phyloP scores from a whole-genome alignment of 2,888 invertebrate genomes.

The Spialia ferax region DNA sequence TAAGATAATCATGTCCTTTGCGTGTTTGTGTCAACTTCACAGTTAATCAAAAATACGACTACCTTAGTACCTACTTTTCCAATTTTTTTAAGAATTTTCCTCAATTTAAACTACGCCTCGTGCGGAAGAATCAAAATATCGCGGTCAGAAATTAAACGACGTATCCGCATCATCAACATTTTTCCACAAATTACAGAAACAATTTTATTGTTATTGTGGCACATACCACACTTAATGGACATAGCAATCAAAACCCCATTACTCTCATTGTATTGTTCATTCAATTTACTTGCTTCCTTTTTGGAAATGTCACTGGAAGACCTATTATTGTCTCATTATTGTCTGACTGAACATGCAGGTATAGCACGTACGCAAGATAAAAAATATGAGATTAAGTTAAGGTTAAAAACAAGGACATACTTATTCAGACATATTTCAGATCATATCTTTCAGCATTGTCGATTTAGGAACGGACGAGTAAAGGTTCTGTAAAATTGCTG shows the following conservation, averaged over 20 bases:
- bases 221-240: slow-evolving; percentile 19
- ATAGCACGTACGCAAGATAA: background rate
- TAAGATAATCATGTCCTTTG: background rate
- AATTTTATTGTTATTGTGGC: slow-evolving; percentile 24
- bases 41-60: background rate
- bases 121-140: background rate
- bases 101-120: background rate
- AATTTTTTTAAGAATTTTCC: background rate
- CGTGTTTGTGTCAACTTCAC: background rate
- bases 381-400: background rate
- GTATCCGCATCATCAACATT: slow-evolving; percentile 19
- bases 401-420: background rate
- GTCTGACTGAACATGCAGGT: too few relatives aligned
- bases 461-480: too few relatives aligned
- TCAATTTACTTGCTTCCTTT: slow-evolving; percentile 17
- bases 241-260: slow-evolving; percentile 30
- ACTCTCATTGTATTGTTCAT: slow-evolving; percentile 27
- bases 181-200: slow-evolving; percentile 29
- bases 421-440: background rate
- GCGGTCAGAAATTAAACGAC: slow-evolving; percentile 6
- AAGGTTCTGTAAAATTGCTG: too few relatives aligned
- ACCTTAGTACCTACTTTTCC: too few relatives aligned
- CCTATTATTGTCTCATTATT: background rate
- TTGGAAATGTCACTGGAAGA: background rate
- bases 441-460: background rate